Conservation (phyloP, 2,797 vertebrate genomes). For the Cephalopachus bancanus region DNA sequence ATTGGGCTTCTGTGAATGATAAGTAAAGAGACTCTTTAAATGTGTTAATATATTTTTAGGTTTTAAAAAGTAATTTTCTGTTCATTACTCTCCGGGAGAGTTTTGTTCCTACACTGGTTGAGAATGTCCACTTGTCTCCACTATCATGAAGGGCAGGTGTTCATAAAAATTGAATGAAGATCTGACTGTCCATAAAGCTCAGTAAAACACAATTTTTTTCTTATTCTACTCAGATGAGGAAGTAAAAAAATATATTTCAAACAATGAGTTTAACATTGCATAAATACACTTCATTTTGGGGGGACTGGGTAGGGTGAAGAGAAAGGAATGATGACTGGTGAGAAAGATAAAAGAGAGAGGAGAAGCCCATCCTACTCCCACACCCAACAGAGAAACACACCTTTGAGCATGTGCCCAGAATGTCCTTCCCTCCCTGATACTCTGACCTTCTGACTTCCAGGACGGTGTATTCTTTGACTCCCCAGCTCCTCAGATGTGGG, state of each 20-base stretch:
- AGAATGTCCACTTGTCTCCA: not conserved
- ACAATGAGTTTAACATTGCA: not conserved
- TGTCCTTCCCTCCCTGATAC: not conserved
- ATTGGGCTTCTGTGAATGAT: not conserved
- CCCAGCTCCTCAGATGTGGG: not conserved
- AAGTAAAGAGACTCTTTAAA: not conserved
- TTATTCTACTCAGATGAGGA: not conserved
- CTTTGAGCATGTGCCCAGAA: not conserved
- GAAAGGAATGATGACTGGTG: not conserved
- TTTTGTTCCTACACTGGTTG: not conserved
- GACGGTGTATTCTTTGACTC: not conserved
- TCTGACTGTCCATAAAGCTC: not conserved
- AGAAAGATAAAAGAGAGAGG: constrained; percentile 13
- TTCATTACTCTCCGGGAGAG: not conserved
- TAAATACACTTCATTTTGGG: not conserved
- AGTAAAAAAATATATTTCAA: not conserved
- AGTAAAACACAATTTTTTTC: not conserved
- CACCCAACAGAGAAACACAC: not conserved
- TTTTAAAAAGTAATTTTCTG: constrained; percentile 14
- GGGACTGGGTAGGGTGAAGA: not conserved
- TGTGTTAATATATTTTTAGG: not conserved
- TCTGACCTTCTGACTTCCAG: not conserved
- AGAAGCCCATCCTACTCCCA: not conserved
- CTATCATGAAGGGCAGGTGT: not conserved
- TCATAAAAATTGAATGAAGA: constrained; percentile 27